Conservation (phyloP, 2,797 vertebrate genomes). For the Threskiornis aethiopicus region DNA sequence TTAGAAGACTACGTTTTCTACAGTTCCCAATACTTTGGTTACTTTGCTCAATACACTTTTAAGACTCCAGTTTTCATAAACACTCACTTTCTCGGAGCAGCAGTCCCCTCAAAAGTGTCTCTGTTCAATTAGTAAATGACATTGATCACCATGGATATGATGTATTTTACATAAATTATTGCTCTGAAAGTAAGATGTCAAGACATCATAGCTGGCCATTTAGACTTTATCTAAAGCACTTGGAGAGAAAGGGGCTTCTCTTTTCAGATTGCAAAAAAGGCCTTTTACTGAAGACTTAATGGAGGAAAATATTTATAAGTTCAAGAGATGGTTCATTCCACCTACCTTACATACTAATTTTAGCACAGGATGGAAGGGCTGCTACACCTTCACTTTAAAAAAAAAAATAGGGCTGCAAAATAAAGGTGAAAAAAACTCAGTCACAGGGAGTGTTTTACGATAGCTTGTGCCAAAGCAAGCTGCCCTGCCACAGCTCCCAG, state of each 20-base stretch:
- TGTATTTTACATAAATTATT: neutral
- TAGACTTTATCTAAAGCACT: neutral
- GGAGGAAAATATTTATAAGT: neutral
- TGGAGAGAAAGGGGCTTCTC: neutral
- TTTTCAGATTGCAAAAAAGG: neutral
- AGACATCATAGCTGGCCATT: neutral
- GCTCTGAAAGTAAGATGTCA: neutral
- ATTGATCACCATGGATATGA: neutral
- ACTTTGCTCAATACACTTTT: neutral
- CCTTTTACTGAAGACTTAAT: neutral
- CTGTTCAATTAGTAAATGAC: neutral
- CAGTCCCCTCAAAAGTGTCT: neutral
- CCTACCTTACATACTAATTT: neutral
- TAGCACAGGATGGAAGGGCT: neutral
- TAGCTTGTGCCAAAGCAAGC: neutral
- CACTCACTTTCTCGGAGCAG: neutral
- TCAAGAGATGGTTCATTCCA: neutral
- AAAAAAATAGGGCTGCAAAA: neutral
- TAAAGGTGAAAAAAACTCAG: fast-evolving
- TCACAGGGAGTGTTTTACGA: neutral
- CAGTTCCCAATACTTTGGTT: neutral
- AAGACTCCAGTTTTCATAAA: neutral
- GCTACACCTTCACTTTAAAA: neutral
- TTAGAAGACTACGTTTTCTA: neutral
- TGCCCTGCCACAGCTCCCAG: neutral